phyloP scores from a whole-genome alignment of 2,888 invertebrate genomes.

The Alitta virens region DNA sequence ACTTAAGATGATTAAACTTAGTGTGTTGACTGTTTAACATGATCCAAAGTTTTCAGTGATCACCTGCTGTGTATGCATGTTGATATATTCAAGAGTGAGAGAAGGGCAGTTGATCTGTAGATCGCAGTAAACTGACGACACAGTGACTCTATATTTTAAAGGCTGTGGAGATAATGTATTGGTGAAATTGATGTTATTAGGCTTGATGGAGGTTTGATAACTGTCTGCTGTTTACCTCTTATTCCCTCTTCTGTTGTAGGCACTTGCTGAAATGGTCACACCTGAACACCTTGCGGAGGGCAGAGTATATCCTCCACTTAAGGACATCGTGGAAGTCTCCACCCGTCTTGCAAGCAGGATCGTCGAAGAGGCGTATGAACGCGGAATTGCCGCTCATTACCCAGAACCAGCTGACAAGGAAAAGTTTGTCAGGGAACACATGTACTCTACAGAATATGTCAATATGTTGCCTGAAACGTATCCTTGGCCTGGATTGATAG shows the following conservation, averaged over 20 bases:
- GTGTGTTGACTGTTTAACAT: no score
- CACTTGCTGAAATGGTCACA: conserved; percentile 74
- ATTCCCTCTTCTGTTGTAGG: conserved; percentile 21
- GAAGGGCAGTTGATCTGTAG: no score
- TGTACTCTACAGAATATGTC: conserved; percentile 56
- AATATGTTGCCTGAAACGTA: conserved; percentile 55
- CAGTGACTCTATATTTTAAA: no score
- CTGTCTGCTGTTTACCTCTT: not conserved
- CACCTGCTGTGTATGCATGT: no score
- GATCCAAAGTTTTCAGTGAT: no score
- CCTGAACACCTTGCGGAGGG: conserved; percentile 78
- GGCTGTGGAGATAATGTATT: no score
- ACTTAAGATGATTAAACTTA: no score
- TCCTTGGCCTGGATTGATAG: conserved; percentile 43
- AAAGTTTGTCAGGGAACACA: conserved; percentile 51
- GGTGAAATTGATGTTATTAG: no score
- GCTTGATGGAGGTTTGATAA: not conserved
- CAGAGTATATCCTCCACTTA: conserved; percentile 86
- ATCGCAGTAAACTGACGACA: no score
- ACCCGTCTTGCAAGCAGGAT: conserved; percentile 78
- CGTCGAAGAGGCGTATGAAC: conserved; percentile 74
- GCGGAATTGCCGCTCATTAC: conserved; percentile 57
- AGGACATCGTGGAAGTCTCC: conserved; percentile 80
- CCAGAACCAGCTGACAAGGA: conserved; percentile 61
- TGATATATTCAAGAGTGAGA: no score